Percentiles rank a stretch among this genome's conserved stretches.
Conservation (phyloP, 2,113 vertebrate species). For the Mus musculus region DNA sequence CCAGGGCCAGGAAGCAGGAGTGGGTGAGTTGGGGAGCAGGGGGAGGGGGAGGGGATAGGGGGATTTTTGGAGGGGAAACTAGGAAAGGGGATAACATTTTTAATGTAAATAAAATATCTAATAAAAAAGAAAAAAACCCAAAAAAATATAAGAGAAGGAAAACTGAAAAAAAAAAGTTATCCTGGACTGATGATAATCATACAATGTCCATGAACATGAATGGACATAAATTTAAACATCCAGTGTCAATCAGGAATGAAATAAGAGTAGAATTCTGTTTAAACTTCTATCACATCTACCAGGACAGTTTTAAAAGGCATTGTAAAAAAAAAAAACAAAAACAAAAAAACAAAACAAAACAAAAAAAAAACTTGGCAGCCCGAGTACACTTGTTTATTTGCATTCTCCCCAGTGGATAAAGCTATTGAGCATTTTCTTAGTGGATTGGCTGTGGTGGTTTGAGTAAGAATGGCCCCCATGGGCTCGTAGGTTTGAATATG, state of each 20-base stretch:
- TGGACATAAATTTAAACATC: neutral
- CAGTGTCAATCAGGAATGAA: neutral
- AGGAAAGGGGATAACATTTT: no score
- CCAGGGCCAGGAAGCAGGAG: no score
- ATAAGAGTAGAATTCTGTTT: neutral
- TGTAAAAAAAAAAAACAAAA: neutral
- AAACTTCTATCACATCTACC: neutral
- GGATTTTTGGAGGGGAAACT: no score
- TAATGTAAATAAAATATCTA: no score
- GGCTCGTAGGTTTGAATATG: neutral
- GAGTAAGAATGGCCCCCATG: neutral
- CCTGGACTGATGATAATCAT: neutral
- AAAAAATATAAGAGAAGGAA: no score
- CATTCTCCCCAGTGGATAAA: neutral
- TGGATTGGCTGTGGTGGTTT: neutral
- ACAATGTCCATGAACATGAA: no score
- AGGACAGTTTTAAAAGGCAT: slow-evolving; percentile 9
- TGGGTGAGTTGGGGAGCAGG: no score
- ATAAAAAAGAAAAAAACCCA: no score
- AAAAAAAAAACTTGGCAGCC: neutral
- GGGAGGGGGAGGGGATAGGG: no score
- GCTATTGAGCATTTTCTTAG: neutral
- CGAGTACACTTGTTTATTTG: neutral
- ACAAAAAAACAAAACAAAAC: no score
- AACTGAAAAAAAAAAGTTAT: neutral